Conservation (phyloP, 2,113 vertebrate genomes). For the Mesembrinibis cayennensis region DNA sequence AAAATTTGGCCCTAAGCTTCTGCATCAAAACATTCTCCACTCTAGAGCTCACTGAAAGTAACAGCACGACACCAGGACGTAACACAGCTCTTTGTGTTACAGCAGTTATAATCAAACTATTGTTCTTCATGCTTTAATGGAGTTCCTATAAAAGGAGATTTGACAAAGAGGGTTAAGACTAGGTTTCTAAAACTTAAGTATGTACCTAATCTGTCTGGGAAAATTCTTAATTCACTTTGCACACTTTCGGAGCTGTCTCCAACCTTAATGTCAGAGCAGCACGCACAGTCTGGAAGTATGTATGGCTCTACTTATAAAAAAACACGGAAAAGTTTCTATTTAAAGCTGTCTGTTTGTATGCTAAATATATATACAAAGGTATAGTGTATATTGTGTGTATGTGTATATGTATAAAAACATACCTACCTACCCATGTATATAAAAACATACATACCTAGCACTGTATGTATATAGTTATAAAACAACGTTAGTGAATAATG, state of each 20-base stretch:
- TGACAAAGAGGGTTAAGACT: slow-evolving; percentile 65
- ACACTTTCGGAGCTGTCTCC: background rate
- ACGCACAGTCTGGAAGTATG: background rate
- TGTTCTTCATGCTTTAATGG: slow-evolving; percentile 46
- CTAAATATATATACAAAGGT: background rate
- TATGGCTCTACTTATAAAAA: background rate
- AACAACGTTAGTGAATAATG: background rate
- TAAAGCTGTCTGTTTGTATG: background rate
- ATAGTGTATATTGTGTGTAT: background rate
- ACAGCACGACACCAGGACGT: background rate
- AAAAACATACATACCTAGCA: background rate
- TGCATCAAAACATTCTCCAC: background rate
- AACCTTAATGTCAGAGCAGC: background rate
- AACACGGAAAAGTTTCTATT: background rate
- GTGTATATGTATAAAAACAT: background rate
- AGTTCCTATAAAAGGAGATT: slow-evolving; percentile 70
- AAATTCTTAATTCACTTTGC: slow-evolving; percentile 27
- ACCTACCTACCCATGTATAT: background rate
- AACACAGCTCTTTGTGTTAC: background rate
- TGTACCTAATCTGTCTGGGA: slow-evolving; percentile 56
- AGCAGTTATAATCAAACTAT: slow-evolving; percentile 53
- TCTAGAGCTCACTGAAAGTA: background rate
- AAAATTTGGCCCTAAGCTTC: background rate
- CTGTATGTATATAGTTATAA: background rate
- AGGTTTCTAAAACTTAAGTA: slow-evolving; percentile 32